phyloP scores from a whole-genome alignment of 2,797 vertebrate species.

The Enteromius treurensis region DNA sequence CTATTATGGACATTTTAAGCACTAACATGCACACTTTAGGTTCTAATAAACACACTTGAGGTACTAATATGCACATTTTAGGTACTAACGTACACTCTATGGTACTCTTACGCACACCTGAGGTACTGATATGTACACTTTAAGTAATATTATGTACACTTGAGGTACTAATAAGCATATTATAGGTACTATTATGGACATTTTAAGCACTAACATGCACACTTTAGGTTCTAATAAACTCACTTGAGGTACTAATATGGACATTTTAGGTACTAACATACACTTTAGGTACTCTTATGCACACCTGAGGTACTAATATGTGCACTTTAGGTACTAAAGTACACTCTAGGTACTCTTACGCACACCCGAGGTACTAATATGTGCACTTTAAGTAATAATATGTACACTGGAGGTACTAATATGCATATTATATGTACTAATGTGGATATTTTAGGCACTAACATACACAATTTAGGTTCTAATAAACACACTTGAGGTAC shows the following conservation, averaged over 20 bases:
- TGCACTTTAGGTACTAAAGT: too few species aligned
- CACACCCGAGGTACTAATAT: background rate
- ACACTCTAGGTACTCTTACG: background rate
- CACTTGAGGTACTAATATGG: too few species aligned
- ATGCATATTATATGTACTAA: too few species aligned
- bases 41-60: background rate
- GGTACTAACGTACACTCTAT: background rate
- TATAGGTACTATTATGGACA: background rate
- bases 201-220: background rate
- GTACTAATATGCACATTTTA: background rate
- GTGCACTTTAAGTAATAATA: accelerated
- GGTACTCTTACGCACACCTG: background rate
- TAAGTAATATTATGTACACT: background rate
- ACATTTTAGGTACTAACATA: too few species aligned
- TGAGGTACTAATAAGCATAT: background rate
- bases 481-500: background rate
- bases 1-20: background rate
- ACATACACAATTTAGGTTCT: background rate
- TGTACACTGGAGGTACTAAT: too few species aligned
- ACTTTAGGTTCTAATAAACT: background rate
- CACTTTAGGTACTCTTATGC: too few species aligned
- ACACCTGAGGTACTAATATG: too few species aligned
- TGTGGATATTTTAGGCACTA: too few species aligned
- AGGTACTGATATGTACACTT: background rate
- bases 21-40: background rate